These are phyloP conservation scores for Hermatobates lingyangjiaoensis DNA, from an alignment of 1,140 invertebrate species.

Conservation along the genomic window DNA sequence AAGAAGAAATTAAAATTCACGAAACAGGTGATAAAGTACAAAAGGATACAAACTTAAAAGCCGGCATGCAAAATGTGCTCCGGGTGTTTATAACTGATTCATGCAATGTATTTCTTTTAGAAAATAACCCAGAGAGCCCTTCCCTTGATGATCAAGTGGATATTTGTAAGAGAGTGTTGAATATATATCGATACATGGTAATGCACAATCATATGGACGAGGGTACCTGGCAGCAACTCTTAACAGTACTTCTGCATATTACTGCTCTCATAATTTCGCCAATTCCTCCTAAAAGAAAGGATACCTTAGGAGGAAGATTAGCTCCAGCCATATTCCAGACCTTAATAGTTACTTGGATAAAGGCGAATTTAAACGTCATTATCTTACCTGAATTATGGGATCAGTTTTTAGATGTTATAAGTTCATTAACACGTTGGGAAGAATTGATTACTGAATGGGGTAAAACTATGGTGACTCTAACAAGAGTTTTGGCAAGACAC, in stretches of 20 bases:
- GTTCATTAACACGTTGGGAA: constrained; percentile 80
- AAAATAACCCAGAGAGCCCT: constrained; percentile 32
- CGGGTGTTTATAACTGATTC: constrained; percentile 91
- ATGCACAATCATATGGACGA: constrained; percentile 89
- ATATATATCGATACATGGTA: constrained; percentile 92
- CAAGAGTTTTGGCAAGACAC: constrained; percentile 74
- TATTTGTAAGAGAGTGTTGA: constrained; percentile 86
- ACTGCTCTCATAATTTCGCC: constrained; percentile 75
- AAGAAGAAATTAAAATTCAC: constrained; percentile 1
- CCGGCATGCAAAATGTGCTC: constrained; percentile 56
- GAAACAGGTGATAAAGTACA: constrained; percentile 58
- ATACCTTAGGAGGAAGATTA: constrained; percentile 60
- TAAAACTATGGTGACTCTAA: constrained; percentile 93
- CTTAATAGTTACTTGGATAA: constrained; percentile 93
- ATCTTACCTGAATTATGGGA: constrained; percentile 83
- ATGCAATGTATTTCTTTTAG: constrained; percentile 78
- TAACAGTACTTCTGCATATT: constrained; percentile 75
- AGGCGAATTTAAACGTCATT: constrained; percentile 86
- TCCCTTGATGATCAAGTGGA: constrained; percentile 76
- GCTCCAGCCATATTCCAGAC: constrained; percentile 88
- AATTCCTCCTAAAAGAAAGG: constrained; percentile 47
- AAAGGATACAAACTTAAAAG: constrained; percentile 53
- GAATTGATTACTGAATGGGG: constrained; percentile 92
- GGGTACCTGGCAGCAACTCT: constrained; percentile 77
- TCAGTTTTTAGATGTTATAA: constrained; percentile 72